These are phyloP conservation scores for Apodemus speciosus DNA, from an alignment of 2,113 vertebrate species.

Conservation along the genomic window DNA sequence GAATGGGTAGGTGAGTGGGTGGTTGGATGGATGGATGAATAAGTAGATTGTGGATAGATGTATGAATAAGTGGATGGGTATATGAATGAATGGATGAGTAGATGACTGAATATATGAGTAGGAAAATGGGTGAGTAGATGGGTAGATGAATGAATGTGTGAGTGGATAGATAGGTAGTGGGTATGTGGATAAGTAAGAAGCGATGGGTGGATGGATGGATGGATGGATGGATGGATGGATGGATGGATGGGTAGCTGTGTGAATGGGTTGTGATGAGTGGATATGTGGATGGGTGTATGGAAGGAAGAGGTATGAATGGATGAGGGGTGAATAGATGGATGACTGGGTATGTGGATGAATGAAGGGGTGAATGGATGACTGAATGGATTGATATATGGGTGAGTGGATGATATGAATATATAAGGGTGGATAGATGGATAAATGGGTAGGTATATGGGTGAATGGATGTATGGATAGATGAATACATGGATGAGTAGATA, in stretches of 20 bases:
- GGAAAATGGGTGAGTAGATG: no score
- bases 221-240: accelerated
- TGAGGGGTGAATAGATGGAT: neutral
- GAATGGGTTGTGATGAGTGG: neutral
- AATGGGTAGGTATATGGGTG: neutral
- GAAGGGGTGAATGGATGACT: neutral
- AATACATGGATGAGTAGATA: neutral
- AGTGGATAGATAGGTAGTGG: neutral
- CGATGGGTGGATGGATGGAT: neutral
- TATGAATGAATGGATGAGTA: neutral
- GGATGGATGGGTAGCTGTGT: neutral
- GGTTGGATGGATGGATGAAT: no score
- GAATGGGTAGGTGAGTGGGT: neutral
- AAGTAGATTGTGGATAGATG: neutral
- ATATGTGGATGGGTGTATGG: neutral
- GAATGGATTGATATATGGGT: no score
- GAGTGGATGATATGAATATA: neutral
- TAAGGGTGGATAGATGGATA: neutral
- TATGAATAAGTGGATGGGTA: neutral
- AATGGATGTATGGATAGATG: neutral
- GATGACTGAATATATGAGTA: neutral
- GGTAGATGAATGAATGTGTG: neutral
- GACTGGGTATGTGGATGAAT: neutral
- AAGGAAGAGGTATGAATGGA: neutral
- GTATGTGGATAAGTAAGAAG: neutral